A percentile compares a stretch with the other conserved stretches of the same genome.
Conservation (phyloP, 2,888 invertebrate genomes). For the Eudasyphora cyanicolor region DNA sequence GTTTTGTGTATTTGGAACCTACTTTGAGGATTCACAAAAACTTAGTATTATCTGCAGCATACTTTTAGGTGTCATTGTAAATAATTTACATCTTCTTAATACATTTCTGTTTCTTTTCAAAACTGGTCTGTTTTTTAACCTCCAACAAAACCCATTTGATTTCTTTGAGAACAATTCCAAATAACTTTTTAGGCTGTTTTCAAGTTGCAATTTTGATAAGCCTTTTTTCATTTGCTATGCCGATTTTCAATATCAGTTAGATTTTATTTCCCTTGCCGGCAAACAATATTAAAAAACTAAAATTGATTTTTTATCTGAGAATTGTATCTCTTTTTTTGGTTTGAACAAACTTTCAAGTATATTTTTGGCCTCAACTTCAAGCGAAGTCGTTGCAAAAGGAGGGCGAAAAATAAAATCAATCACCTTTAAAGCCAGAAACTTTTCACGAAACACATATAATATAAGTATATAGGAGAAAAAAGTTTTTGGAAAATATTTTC, state of each 20-base stretch:
- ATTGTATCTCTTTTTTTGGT: neutral
- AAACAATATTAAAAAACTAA: constrained; percentile 5
- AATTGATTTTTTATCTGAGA: constrained; percentile 6
- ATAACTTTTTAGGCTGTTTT: too few relatives aligned
- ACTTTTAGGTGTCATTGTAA: too few relatives aligned
- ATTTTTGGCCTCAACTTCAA: neutral
- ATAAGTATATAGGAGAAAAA: neutral
- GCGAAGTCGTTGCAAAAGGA: neutral
- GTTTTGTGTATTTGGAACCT: too few relatives aligned
- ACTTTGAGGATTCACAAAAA: too few relatives aligned
- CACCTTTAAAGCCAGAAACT: neutral
- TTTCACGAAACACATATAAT: too few relatives aligned
- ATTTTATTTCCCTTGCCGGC: neutral
- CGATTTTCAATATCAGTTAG: neutral
- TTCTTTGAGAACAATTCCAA: too few relatives aligned
- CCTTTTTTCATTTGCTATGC: neutral
- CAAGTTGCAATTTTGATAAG: too few relatives aligned
- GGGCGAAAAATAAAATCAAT: neutral
- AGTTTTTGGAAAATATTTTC: neutral
- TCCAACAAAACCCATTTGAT: too few relatives aligned
- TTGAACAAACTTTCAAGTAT: neutral
- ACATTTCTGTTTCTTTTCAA: too few relatives aligned
- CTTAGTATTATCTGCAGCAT: too few relatives aligned
- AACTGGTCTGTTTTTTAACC: too few relatives aligned
- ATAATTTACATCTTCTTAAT: too few relatives aligned